A percentile compares a stretch with the other conserved stretches of the same genome.
These are phyloP conservation scores for Menura novaehollandiae DNA, from an alignment of 2,113 vertebrate genomes.

Conservation along the genomic window DNA sequence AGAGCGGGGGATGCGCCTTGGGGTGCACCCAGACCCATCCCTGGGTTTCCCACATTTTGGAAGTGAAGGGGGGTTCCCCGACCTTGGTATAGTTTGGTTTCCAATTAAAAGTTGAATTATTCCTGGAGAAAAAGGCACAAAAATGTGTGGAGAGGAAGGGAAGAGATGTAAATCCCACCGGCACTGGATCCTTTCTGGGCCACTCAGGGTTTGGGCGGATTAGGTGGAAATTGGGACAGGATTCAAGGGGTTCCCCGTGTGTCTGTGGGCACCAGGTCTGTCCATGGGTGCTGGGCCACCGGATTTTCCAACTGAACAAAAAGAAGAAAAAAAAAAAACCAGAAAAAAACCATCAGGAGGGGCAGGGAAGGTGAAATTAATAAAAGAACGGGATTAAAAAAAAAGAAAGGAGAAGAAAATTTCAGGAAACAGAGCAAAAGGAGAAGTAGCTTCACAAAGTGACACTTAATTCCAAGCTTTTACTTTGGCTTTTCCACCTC, in stretches of 20 bases:
- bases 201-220: background rate
- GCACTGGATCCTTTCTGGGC: background rate
- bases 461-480: conserved; percentile 75
- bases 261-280: background rate
- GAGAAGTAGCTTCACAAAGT: conserved; percentile 59
- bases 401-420: background rate
- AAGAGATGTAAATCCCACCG: background rate
- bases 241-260: accelerated
- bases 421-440: background rate
- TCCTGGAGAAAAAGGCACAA: background rate
- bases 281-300: background rate
- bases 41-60: background rate
- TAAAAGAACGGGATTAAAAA: background rate
- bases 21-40: accelerated
- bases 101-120: background rate
- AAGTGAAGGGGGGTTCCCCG: background rate
- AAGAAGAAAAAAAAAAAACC: no score
- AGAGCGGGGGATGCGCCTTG: accelerated
- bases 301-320: background rate
- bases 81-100: accelerated
- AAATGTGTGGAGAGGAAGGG: background rate
- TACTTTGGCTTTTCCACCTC: conserved; percentile 69
- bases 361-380: background rate
- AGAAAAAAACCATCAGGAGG: background rate
- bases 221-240: background rate